Base-by-base conservation (phyloP, 2,113 vertebrate species). In the Alaudala cheleensis region DNA sequence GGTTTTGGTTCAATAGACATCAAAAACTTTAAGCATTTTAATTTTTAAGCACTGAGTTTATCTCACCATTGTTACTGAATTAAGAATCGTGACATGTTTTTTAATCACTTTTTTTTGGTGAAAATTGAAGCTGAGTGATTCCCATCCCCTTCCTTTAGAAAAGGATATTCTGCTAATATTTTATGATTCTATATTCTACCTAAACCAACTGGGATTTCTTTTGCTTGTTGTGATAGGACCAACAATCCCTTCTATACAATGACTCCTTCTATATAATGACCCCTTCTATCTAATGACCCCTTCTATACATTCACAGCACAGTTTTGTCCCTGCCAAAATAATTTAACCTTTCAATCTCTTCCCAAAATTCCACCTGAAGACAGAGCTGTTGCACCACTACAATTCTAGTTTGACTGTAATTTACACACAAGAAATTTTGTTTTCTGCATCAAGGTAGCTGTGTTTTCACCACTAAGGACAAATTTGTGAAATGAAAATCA, bases 371-470 rank as follows among this genome's bases (percentile, higher is more conserved):
- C 25, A 12, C 15, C 29, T 87, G 64, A 86, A 73, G n/a, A 29
- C 25, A 20, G 29, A 73, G 23, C 6, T 61, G 9, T 6, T 62
- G 25, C 54, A 69, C 18, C 74, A 37, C 9, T 42, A 28, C 9
- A 65, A 10, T 53, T 61, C 22, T 6, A 21, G 25, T 18, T 65
- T 34, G 26, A 37, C 9, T 8, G 11, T 73, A 73, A 57, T 0
- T 40, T 37, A 45, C 0, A 0, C 42, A 72, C 1, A 1, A 18
- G 16, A 70, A 15, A 11, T 54, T 73, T 73, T 61, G 2, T 17
- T 37, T 29, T 23, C 8, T 77, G 1, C 21, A 33, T 17, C 29
- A n/a, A 45, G 11, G 21, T 4, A 62, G 9, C 2, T 42, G 44
- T 6, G 4, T 53, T 80, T 72, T 71, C 16, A 73, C 18, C 11